Percentiles rank a stretch among this genome's conserved stretches.
These are phyloP conservation scores for Solenopsis invicta DNA, from an alignment of 1,140 invertebrate genomes.

Conservation along the genomic window DNA sequence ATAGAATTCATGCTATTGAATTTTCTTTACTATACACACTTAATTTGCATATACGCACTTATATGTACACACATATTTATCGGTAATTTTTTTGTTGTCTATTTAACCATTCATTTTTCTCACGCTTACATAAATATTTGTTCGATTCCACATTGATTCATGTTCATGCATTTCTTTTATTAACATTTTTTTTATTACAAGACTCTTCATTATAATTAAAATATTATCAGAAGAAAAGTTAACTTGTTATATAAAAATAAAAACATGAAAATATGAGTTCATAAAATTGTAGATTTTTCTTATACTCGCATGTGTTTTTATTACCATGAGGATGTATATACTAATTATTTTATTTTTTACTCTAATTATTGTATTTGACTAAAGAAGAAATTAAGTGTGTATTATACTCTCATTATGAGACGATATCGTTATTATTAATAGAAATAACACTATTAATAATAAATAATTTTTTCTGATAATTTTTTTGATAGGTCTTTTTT, in stretches of 20 bases:
- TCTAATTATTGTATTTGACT: constrained; percentile 15
- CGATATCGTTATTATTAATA: not conserved
- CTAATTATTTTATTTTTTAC: not conserved
- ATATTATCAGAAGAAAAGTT: not conserved
- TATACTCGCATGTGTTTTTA: not conserved
- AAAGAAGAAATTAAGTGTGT: constrained; percentile 22
- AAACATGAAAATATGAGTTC: not conserved
- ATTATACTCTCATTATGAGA: constrained; percentile 10
- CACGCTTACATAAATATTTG: not conserved
- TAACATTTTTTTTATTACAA: not conserved
- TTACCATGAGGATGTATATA: not conserved
- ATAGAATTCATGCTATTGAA: constrained; percentile 30
- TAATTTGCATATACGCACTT: not conserved
- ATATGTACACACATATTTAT: constrained; percentile 5
- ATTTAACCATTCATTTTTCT: not conserved
- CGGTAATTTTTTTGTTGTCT: not conserved
- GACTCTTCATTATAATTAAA: not conserved
- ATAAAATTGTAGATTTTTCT: not conserved
- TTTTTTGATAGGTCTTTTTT: not conserved
- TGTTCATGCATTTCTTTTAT: not conserved
- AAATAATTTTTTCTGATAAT: not conserved
- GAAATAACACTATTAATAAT: not conserved
- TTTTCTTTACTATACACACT: constrained; percentile 20
- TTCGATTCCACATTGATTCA: not conserved
- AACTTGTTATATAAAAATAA: not conserved